These are phyloP conservation scores for Paratilapia polleni DNA, from an alignment of 2,113 vertebrate genomes.

Conservation along the genomic window DNA sequence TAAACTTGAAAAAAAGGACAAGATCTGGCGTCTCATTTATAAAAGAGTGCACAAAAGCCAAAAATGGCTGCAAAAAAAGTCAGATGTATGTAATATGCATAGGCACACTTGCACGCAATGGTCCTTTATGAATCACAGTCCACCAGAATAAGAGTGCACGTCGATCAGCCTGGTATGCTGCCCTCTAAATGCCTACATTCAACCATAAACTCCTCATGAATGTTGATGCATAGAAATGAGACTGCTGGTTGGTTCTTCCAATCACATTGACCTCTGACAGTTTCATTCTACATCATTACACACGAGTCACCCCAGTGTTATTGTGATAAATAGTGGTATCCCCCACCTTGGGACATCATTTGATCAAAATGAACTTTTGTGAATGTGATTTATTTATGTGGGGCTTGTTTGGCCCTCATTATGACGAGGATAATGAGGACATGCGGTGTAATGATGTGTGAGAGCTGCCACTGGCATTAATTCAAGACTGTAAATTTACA, in stretches of 20 bases:
- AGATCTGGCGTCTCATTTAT: neutral
- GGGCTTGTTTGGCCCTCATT: no score
- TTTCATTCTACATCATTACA: no score
- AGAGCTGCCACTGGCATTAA: neutral
- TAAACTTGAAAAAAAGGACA: neutral
- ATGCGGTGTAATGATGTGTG: neutral
- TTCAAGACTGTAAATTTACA: neutral
- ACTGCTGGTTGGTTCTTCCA: neutral
- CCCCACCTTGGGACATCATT: neutral
- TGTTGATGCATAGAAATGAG: neutral
- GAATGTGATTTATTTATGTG: neutral
- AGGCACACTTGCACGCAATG: fast-evolving
- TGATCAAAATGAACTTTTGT: neutral
- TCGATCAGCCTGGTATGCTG: neutral
- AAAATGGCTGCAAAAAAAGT: neutral
- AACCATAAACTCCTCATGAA: fast-evolving
- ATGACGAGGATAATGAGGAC: neutral
- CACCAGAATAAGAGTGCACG: neutral
- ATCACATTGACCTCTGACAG: neutral
- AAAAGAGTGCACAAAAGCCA: neutral
- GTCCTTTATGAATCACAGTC: neutral
- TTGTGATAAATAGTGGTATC: neutral
- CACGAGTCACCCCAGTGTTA: neutral
- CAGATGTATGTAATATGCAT: neutral
- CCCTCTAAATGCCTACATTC: neutral